These are phyloP conservation scores for Axea sp. DNA, from an alignment of 2,888 invertebrate species.

Conservation along the genomic window DNA sequence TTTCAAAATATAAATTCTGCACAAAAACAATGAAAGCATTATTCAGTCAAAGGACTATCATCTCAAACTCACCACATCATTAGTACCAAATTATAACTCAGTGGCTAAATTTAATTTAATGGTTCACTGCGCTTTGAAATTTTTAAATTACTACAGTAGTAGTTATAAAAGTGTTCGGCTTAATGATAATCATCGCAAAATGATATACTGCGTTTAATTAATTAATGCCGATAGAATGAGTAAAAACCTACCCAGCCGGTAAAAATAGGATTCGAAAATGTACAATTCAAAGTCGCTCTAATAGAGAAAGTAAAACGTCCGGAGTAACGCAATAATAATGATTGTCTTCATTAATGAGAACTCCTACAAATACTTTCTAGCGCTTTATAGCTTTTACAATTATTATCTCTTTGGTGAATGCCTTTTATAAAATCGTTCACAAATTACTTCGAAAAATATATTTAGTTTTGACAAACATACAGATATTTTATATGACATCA, in stretches of 20 bases:
- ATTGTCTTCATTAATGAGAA: slow-evolving; percentile 59
- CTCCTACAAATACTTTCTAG: slow-evolving; percentile 55
- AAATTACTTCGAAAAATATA: slow-evolving; percentile 25
- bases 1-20: slow-evolving; percentile 12
- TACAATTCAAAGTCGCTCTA: slow-evolving; percentile 30
- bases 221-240: background rate
- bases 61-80: too few relatives aligned
- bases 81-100: too few relatives aligned
- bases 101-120: too few relatives aligned
- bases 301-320: slow-evolving; percentile 46
- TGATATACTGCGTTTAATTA: background rate
- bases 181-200: background rate
- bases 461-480: too few relatives aligned
- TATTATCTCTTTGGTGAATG: slow-evolving; percentile 20
- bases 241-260: slow-evolving; percentile 9
- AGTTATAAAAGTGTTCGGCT: background rate
- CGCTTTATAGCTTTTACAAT: slow-evolving; percentile 47
- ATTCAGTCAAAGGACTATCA: too few relatives aligned
- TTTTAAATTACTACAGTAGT: background rate
- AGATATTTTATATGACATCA: too few relatives aligned
- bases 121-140: too few relatives aligned
- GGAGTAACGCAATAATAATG: slow-evolving; percentile 49
- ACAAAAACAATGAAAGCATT: background rate
- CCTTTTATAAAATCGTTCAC: slow-evolving; percentile 44
- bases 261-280: slow-evolving; percentile 43